Evolutionary conservation across 2,888 invertebrate species (phyloP).

Genomic region (Thumatha senex): DNA sequence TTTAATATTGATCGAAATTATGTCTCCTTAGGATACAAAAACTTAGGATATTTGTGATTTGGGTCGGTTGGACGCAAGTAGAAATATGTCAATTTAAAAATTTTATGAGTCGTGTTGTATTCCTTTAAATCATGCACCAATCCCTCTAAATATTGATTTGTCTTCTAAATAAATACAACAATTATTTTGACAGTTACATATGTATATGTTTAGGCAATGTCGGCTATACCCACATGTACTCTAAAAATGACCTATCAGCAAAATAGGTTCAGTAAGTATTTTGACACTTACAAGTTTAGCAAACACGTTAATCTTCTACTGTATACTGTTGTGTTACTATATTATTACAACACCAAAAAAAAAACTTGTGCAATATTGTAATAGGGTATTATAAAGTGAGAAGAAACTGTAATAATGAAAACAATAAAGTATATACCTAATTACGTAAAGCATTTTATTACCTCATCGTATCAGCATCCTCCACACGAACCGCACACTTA

Average conservation of each 20-base stretch:
- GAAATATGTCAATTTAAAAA: background rate
- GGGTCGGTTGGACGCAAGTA: background rate
- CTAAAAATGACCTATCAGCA: too few relatives aligned
- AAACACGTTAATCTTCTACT: background rate
- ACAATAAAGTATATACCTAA: background rate
- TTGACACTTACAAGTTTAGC: background rate
- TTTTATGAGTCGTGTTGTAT: background rate
- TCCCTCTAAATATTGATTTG: background rate
- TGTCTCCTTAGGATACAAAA: background rate
- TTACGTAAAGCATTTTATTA: background rate
- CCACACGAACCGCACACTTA: too few relatives aligned
- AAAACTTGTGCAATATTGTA: slow-evolving; percentile 23
- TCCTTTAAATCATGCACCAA: background rate
- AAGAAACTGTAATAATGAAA: slow-evolving; percentile 3
- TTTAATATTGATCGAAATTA: background rate
- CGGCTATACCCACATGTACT: too few relatives aligned
- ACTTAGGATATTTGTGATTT: background rate
- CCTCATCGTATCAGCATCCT: too few relatives aligned
- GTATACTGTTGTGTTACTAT: background rate
- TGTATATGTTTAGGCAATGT: too few relatives aligned
- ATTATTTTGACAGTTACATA: too few relatives aligned
- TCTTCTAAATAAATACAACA: background rate
- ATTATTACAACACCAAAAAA: slow-evolving; percentile 2
- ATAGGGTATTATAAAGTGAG: slow-evolving; percentile 6
- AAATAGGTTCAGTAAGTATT: too few relatives aligned